These are phyloP conservation scores for Papilio protenor DNA, from an alignment of 2,888 invertebrate species.

Conservation along the genomic window DNA sequence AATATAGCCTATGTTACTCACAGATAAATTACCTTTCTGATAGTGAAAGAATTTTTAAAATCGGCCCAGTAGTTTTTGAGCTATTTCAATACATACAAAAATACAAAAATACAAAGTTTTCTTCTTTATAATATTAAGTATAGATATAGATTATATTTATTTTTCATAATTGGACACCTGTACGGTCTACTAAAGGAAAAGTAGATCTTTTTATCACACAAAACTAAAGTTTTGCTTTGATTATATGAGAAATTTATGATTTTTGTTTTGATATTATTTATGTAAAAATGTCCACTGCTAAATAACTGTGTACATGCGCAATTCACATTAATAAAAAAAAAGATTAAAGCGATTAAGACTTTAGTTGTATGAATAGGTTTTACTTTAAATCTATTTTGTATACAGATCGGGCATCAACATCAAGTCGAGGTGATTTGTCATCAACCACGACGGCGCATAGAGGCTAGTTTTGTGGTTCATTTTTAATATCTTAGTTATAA, in stretches of 20 bases:
- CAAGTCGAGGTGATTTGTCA: constrained; percentile 28
- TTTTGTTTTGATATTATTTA: not conserved
- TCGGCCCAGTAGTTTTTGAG: no score
- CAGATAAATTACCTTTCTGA: no score
- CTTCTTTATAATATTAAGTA: no score
- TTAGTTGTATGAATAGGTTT: not conserved
- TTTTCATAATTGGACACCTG: no score
- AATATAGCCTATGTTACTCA: no score
- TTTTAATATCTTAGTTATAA: not conserved
- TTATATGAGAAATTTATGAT: not conserved
- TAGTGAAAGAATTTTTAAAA: no score
- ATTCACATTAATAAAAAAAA: not conserved
- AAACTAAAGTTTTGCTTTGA: no score
- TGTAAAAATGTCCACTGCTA: not conserved
- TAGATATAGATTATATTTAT: no score
- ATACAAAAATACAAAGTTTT: no score
- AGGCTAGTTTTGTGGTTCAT: constrained; percentile 22
- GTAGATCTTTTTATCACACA: not conserved
- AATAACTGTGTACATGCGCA: not conserved
- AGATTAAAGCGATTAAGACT: not conserved
- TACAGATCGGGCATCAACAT: constrained; percentile 26
- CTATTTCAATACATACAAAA: no score
- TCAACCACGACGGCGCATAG: constrained; percentile 20
- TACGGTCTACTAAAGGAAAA: not conserved
- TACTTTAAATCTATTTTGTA: constrained; percentile 24